A percentile compares a stretch with the other conserved stretches of the same genome.
These are phyloP conservation scores for Ammodytes marinus DNA, from an alignment of 2,113 vertebrate species.

Conservation along the genomic window DNA sequence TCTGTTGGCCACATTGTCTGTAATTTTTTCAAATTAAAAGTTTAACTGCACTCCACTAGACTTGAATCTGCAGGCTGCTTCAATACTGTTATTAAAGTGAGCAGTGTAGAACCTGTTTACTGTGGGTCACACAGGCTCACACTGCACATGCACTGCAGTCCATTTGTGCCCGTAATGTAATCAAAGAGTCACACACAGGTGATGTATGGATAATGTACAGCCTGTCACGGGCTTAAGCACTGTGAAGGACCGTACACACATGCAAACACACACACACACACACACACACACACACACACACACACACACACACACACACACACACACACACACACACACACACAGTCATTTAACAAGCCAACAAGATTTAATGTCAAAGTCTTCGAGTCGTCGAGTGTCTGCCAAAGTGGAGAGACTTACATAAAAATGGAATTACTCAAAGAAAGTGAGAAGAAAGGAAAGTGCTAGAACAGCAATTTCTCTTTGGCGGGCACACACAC, in stretches of 20 bases:
- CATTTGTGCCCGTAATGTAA: slow-evolving; percentile 61
- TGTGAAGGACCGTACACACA: background rate
- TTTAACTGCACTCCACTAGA: background rate
- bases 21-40: background rate
- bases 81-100: background rate
- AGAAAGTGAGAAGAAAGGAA: slow-evolving; percentile 54
- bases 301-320: slow-evolving; percentile 15
- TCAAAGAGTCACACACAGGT: slow-evolving; percentile 60
- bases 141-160: slow-evolving; percentile 35
- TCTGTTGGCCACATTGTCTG: background rate
- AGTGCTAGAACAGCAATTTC: slow-evolving; percentile 59
- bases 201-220: slow-evolving; percentile 57
- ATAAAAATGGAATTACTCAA: slow-evolving; percentile 64
- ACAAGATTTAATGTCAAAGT: slow-evolving; percentile 53
- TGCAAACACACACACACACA: background rate
- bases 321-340: background rate
- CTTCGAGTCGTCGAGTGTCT: slow-evolving; percentile 22
- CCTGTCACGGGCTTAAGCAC: slow-evolving; percentile 21
- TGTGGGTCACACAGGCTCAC: slow-evolving; percentile 18
- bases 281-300: slow-evolving; percentile 4
- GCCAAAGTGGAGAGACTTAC: slow-evolving; percentile 45
- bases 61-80: background rate
- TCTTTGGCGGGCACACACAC: background rate
- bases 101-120: slow-evolving; percentile 27
- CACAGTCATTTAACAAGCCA: slow-evolving; percentile 28